phyloP scores from a whole-genome alignment of 1,140 invertebrate genomes.

The Ceratina japonica region DNA sequence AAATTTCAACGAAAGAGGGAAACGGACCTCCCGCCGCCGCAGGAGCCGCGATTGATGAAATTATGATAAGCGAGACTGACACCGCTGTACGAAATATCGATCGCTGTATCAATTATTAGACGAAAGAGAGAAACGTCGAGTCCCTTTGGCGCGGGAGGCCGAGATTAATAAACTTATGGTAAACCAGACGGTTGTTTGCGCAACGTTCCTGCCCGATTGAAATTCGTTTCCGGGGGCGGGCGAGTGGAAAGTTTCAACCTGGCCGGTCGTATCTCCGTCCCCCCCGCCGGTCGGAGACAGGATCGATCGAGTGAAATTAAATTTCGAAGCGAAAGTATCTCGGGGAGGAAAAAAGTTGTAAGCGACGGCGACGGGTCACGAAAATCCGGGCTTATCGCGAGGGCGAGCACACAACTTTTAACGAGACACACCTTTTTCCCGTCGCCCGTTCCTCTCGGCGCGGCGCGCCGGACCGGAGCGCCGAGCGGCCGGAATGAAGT shows the following conservation, averaged over 20 bases:
- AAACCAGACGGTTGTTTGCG: slow-evolving; percentile 5
- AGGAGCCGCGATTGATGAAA: too few relatives aligned
- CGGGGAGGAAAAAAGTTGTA: slow-evolving; percentile 1
- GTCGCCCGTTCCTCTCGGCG: neutral
- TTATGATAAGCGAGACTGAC: too few relatives aligned
- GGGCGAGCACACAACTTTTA: slow-evolving; percentile 39
- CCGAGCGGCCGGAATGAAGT: slow-evolving; percentile 8
- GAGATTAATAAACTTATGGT: slow-evolving; percentile 20
- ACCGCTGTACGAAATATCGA: too few relatives aligned
- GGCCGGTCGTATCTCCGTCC: neutral
- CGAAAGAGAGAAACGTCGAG: neutral
- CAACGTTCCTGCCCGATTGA: slow-evolving; percentile 13
- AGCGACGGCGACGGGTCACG: neutral
- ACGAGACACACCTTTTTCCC: slow-evolving; percentile 24
- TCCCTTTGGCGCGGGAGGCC: neutral
- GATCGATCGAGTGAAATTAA: slow-evolving; percentile 24
- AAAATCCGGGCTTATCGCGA: slow-evolving; percentile 31
- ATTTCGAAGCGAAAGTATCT: slow-evolving; percentile 30
- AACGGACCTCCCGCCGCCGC: too few relatives aligned
- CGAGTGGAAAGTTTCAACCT: slow-evolving; percentile 18
- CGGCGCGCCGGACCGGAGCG: too few relatives aligned
- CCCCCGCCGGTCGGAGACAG: neutral
- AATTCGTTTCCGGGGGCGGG: slow-evolving; percentile 12
- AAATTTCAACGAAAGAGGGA: too few relatives aligned
- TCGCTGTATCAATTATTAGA: neutral